phyloP scores from a whole-genome alignment of 2,888 invertebrate species.

The Spilarctia lutea region DNA sequence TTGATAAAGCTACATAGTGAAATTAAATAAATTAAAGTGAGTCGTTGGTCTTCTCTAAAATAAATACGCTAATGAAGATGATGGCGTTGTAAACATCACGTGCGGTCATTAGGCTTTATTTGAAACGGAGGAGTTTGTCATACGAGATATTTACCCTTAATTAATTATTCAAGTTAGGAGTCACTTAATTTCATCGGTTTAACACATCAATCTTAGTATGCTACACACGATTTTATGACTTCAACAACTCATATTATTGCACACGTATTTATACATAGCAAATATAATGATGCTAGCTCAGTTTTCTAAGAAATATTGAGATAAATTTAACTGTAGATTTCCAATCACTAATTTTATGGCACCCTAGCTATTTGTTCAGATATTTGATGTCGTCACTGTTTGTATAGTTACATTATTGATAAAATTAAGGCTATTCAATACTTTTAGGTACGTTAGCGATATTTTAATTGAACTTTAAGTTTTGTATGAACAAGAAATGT shows the following conservation, averaged over 20 bases:
- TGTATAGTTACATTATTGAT: conserved; percentile 8
- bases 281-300: conserved; percentile 10
- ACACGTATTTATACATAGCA: conserved; percentile 9
- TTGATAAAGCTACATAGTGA: neutral
- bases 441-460: neutral
- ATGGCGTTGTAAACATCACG: conserved; percentile 56
- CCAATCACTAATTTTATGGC: conserved; percentile 18
- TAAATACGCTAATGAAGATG: conserved; percentile 67
- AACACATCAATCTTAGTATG: conserved; percentile 11
- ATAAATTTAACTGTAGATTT: conserved; percentile 15
- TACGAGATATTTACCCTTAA: conserved; percentile 45
- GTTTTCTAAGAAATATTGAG: conserved; percentile 10
- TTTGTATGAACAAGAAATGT: neutral
- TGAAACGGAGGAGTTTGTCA: conserved; percentile 30
- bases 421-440: conserved; percentile 9
- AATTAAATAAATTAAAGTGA: neutral
- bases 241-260: neutral
- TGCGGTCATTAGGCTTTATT: conserved; percentile 53
- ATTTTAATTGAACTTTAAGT: neutral
- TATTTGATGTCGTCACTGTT: conserved; percentile 10
- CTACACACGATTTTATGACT: conserved; percentile 8
- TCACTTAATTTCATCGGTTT: conserved; percentile 11
- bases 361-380: conserved; percentile 15
- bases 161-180: conserved; percentile 41
- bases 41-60: conserved; percentile 57